Evolutionary conservation across 2,113 vertebrate species (phyloP), one percentile per base, ranked within the genome.

Genomic region (Procavia capensis): DNA sequence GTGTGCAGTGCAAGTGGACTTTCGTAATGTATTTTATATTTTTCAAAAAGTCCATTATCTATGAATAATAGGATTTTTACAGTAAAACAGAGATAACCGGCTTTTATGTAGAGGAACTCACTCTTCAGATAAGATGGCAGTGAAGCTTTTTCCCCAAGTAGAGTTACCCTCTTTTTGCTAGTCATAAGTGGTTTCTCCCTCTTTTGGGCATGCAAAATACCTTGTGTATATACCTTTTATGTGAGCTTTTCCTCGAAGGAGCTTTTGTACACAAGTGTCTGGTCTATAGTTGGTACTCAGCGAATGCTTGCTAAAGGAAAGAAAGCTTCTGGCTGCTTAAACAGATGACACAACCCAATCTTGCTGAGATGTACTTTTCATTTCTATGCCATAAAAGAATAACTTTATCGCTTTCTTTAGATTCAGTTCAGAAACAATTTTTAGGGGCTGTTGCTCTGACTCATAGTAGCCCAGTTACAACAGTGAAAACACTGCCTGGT

Each of bases 31-130:
- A 76, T 79, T 96, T 95, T 59, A 43, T 95, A 86, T 70, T 95
- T 96, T 95, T 92, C 9, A 89, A 59, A 94, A 94, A 86, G 57
- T 19, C 27, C 16, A 64, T 91, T 93, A 94, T 85, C 95, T 57
- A 43, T 94, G 75, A 95, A 96, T 94, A 94, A 93, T 47, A 47
- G 22, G 22, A 31, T 6, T 90, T 92, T 87, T 36, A 47, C 43
- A 90, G 6, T 89, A 17, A 72, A 93, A 78, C 11, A 93, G 39
- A 91, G 59, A 50, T 94, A 85, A 93, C 36, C 90, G 54, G 93
- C 31, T 91, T 93, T 13, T 88, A 47, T 47, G 63, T 90, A 59
- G 83, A 86, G 86, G 94, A 90, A 96, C 94, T 85, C 61, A 70
- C 47, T 81, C 14, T 92, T 95, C 41, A 74, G 22, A 47, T 92